Conservation (phyloP, 30 jellyfish, hydroid and myxozoan species). For the Rhopilema esculentum region DNA sequence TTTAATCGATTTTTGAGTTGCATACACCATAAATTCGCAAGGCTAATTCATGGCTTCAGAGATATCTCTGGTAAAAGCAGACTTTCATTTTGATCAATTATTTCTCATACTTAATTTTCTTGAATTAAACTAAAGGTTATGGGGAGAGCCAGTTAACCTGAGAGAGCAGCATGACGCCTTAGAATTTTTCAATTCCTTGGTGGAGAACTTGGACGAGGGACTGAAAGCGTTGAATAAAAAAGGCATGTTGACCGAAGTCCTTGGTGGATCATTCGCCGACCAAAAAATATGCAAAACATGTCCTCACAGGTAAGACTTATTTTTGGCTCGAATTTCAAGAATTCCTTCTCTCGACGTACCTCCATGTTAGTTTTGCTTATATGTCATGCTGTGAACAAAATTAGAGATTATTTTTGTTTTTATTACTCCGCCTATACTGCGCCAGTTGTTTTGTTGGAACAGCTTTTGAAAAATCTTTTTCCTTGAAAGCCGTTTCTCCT, state of each 20-base stretch:
- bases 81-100: background rate
- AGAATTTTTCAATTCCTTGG: constrained; percentile 92
- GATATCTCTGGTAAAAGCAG: background rate
- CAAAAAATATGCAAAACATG: constrained; percentile 93
- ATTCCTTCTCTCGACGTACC: no score
- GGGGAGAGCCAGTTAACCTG: constrained; percentile 98
- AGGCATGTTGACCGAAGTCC: constrained; percentile 73
- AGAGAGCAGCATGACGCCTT: constrained; percentile 97
- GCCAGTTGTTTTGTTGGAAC: no score
- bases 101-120: background rate
- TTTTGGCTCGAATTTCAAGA: no score
- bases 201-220: constrained; percentile 93
- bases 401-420: no score
- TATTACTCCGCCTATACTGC: no score
- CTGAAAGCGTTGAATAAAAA: constrained; percentile 78
- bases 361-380: no score
- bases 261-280: constrained; percentile 97
- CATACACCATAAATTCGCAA: no score
- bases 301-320: constrained; percentile 98
- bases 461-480: no score
- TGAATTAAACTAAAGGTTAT: constrained; percentile 51
- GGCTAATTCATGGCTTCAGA: no score
- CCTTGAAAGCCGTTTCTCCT: no score
- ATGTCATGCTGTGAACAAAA: no score
- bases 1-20: no score